Base-by-base conservation (phyloP, 1,140 invertebrate species). In the Platyscapa corneri region DNA sequence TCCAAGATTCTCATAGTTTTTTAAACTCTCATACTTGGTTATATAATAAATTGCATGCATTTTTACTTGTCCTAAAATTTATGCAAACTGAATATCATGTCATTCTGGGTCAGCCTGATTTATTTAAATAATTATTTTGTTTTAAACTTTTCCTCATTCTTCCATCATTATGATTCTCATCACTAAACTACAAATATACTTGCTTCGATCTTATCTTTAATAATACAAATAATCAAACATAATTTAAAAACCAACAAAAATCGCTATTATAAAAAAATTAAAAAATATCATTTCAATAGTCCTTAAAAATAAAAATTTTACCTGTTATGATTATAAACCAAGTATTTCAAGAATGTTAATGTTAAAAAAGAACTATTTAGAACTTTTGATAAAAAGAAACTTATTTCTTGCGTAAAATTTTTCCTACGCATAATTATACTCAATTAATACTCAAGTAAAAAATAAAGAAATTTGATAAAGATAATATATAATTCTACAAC, bases 161-260 rank as follows among this genome's bases (percentile, higher is more conserved):
- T 77, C 34, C n/a, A 81, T 81, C 64, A 60, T 79, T 78, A 84
- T 46, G 23, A 80, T 34, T 80, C 77, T 80, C 27, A 16, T 46
- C 18, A 80, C 53, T 74, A 80, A 85, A 80, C 49, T 65, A 83
- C 65, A n/a, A n/a, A n/a, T 79, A 79, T 32, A 27, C 10, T 70
- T 80, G 49, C 49, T 83, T 56, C 1, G 20, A 60, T 60, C 56
- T 60, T 60, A 60, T 60, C 72, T 83, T 83, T 37, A 64, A 56
- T 83, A 65, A 76, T 77, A 27, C n/a, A 46, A 37, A 53, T 32
- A 53, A 53, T 46, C 42, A 84, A 85, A 84, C 23, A 27, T 80
- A 64, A 64, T 80, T 74, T 85, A 42, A 80, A 80, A 74, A n/a
- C 30, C 2, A 37, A 82, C 34, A 53, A 34, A n/a, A 53, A 79